Percentiles rank a stretch among this genome's conserved stretches.
Conservation (phyloP, 2,797 vertebrate species). For the Austrolebias charrua region DNA sequence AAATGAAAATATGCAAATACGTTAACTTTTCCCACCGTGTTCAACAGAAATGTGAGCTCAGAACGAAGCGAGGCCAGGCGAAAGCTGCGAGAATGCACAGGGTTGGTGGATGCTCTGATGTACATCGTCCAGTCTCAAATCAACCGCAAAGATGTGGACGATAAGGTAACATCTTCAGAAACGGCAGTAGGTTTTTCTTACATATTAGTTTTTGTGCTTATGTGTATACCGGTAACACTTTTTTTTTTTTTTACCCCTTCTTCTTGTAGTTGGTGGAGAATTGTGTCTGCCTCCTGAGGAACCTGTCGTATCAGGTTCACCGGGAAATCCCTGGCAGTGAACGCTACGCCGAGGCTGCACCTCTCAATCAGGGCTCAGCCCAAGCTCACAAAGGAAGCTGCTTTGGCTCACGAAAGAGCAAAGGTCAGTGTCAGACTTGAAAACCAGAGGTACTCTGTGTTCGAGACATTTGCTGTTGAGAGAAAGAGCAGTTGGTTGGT, state of each 20-base stretch:
- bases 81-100: slow-evolving; percentile 92
- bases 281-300: slow-evolving; percentile 94
- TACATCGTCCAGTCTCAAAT: slow-evolving; percentile 94
- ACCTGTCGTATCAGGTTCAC: slow-evolving; percentile 96
- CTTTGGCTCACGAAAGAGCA: slow-evolving; percentile 94
- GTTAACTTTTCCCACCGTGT: slow-evolving; percentile 23
- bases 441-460: slow-evolving; percentile 5
- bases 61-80: slow-evolving; percentile 94
- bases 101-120: slow-evolving; percentile 93
- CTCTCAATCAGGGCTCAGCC: slow-evolving; percentile 68
- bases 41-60: slow-evolving; percentile 92
- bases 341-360: slow-evolving; percentile 83
- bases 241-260: background rate
- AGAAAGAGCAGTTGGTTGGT: slow-evolving; percentile 32
- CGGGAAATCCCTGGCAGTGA: slow-evolving; percentile 91
- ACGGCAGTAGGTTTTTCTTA: background rate
- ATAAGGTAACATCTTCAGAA: slow-evolving; percentile 81
- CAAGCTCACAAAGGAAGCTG: slow-evolving; percentile 88
- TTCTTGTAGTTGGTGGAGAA: slow-evolving; percentile 91
- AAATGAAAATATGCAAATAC: slow-evolving; percentile 43
- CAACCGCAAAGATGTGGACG: slow-evolving; percentile 91
- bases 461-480: slow-evolving; percentile 38
- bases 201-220: background rate
- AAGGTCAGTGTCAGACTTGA: slow-evolving; percentile 81
- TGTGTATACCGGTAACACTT: no score